Conservation (phyloP, 1,140 invertebrate species). For the Latrodectus geometricus region DNA sequence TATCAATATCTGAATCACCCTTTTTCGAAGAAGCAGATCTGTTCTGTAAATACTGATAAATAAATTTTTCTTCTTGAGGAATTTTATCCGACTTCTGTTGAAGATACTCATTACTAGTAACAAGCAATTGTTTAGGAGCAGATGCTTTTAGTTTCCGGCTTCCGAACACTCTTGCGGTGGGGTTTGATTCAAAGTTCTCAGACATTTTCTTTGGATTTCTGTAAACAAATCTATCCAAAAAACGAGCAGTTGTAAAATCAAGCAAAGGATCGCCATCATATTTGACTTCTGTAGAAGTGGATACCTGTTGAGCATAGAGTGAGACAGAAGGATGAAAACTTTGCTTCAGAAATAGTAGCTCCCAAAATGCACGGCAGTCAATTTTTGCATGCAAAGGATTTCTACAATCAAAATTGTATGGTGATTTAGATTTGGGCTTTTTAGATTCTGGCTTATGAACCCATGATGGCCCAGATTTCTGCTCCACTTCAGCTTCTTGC, state of each 20-base stretch:
- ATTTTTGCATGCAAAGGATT: conserved; percentile 88
- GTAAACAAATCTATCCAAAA: conserved; percentile 94
- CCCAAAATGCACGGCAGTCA: conserved; percentile 76
- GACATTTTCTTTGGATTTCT: conserved; percentile 91
- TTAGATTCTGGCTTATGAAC: conserved; percentile 64
- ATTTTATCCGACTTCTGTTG: conserved; percentile 77
- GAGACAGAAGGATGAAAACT: conserved; percentile 94
- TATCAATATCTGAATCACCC: conserved; percentile 80
- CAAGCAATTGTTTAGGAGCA: conserved; percentile 75
- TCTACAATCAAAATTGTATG: conserved; percentile 80
- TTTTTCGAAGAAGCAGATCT: conserved; percentile 65
- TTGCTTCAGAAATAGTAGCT: conserved; percentile 77
- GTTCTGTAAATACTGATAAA: conserved; percentile 73
- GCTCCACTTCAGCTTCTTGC: conserved; percentile 48
- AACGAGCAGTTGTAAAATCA: conserved; percentile 89
- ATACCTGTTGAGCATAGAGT: conserved; percentile 86
- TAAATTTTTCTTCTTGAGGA: conserved; percentile 84
- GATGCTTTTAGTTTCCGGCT: conserved; percentile 68
- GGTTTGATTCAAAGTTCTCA: conserved; percentile 63
- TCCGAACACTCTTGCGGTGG: conserved; percentile 63
- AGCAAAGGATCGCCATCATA: conserved; percentile 93
- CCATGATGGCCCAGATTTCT: conserved; percentile 66
- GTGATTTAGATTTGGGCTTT: conserved; percentile 40
- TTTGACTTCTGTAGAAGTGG: conserved; percentile 76
- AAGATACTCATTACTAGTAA: conserved; percentile 79